These are phyloP conservation scores for Rattus norvegicus DNA, from an alignment of 2,113 vertebrate genomes.

Conservation along the genomic window GRCr8 NC_086021.1:59540501-59541000, in stretches of 20 bases:
- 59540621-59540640: neutral
- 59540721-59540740: neutral
- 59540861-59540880: constrained; percentile 23
- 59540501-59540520: neutral
- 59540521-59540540: neutral
- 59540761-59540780: neutral
- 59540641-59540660: neutral
- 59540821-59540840: constrained; percentile 14
- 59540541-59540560: neutral
- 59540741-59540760: neutral
- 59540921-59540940: neutral
- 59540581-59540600: neutral
- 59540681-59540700: neutral
- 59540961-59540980: neutral
- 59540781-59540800: neutral
- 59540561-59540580: neutral
- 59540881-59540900: neutral
- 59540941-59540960: neutral
- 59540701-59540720: neutral
- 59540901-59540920: constrained; percentile 24
- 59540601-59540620: neutral
- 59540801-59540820: neutral
- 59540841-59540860: neutral
- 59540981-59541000: neutral
- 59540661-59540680: neutral